Base-by-base conservation (phyloP, 2,113 vertebrate genomes). In the Microtus oregoni region DNA sequence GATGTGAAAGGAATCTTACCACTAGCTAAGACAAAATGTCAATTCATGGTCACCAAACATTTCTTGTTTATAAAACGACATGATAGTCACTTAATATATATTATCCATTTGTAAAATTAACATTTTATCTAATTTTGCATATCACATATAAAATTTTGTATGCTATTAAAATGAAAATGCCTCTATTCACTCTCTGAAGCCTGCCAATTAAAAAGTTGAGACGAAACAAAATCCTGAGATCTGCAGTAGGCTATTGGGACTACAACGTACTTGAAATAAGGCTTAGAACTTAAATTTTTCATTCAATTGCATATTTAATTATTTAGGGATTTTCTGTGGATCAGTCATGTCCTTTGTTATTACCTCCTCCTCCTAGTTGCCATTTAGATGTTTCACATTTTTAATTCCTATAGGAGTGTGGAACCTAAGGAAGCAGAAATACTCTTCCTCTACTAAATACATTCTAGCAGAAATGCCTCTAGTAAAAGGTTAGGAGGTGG, bases 281-380 rank as follows among this genome's bases (percentile, higher is more conserved):
- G 41, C 63, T 78, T 44, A 17, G 41, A 30, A 44, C 78, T 65
- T 22, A 47, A 85, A 72, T 70, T 81, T 94, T 79, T 89, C 67
- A 86, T 83, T 96, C 38, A 47, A 7, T 76, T 78, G 58, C 68
- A 68, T 77, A 44, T 92, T 88, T 93, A 95, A 92, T 92, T 89
- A 78, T 65, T 83, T 44, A 83, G 47, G 55, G 52, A 70, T 94
- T 94, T 89, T 94, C 79, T 79, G 32, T 44, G 75, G 32, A 68
- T 95, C 32, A 12, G 28, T 19, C 32, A 38, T 72, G 50, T 41
- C 47, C 77, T 87, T 81, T 44, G 8, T 14, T 73, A 22, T 67
- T 7, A 50, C 24, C 7, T 73, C 44, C 61, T 50, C 65, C 44
- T 90, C 41, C 32, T 3, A 13, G 65, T 86, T 83, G 28, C 85